Conservation (phyloP, 2,797 vertebrate genomes). For the Diglossa cyanea region DNA sequence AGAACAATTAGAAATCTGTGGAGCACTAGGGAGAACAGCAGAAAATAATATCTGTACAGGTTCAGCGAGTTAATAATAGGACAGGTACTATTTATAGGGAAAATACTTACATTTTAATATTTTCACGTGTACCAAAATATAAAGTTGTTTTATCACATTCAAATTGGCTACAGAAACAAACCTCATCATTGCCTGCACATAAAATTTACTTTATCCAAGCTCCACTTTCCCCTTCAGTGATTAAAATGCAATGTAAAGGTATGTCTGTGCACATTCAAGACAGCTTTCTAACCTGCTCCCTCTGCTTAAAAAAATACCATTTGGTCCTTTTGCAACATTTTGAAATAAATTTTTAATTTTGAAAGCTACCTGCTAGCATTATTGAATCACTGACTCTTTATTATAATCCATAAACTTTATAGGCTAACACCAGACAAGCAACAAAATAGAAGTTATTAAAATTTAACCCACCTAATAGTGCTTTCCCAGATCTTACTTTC, state of each 20-base stretch:
- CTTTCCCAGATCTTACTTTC: not conserved
- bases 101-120: not conserved
- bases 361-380: not conserved
- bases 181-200: not conserved
- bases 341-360: not conserved
- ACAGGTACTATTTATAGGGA: not conserved
- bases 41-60: not conserved
- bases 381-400: not conserved
- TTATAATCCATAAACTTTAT: not conserved
- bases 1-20: not conserved
- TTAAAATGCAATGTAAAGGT: not conserved
- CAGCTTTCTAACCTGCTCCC: not conserved
- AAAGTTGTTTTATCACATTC: not conserved
- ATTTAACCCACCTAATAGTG: not conserved
- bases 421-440: not conserved
- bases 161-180: not conserved
- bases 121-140: not conserved
- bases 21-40: not conserved
- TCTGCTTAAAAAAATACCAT: not conserved
- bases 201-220: not conserved
- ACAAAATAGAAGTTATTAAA: not conserved
- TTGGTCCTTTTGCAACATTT: not conserved
- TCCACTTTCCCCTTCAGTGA: not conserved
- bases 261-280: not conserved
- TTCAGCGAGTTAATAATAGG: not conserved